Evolutionary conservation across 2,797 vertebrate species (phyloP).

Genomic region (Xyrichtys novacula): DNA sequence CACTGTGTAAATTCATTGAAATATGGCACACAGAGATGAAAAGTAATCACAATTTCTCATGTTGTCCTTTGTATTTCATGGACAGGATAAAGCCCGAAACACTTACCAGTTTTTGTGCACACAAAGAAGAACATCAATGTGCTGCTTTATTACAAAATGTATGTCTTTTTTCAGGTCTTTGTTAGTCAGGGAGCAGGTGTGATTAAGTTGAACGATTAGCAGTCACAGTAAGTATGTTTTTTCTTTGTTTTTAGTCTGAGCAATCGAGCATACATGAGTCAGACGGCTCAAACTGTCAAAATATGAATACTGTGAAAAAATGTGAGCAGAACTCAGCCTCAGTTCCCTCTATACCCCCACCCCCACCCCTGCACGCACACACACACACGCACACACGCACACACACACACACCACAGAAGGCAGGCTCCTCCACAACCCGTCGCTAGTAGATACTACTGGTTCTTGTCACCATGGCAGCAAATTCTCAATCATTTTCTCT

Average conservation of each 20-base stretch:
- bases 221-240: background rate
- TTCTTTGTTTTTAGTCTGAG: background rate
- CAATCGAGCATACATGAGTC: background rate
- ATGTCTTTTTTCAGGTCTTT: constrained; percentile 13
- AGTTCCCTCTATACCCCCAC: constrained; percentile 33
- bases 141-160: background rate
- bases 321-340: constrained; percentile 28
- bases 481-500: constrained; percentile 81
- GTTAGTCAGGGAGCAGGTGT: background rate
- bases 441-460: constrained; percentile 86
- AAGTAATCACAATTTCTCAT: constrained; percentile 24
- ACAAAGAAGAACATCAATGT: constrained; percentile 1
- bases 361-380: no score
- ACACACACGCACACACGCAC: no score
- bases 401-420: no score
- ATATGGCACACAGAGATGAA: constrained; percentile 15
- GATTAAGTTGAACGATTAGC: constrained; percentile 25
- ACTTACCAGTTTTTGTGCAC: constrained; percentile 5
- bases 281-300: background rate
- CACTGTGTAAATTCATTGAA: constrained; percentile 4
- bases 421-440: constrained; percentile 78
- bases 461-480: constrained; percentile 86
- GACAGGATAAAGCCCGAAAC: constrained; percentile 3
- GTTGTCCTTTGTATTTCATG: background rate
- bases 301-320: constrained; percentile 32